A percentile compares a stretch with the other conserved stretches of the same genome.
phyloP scores from a whole-genome alignment of 1,140 invertebrate species.

The Drosophila busckii region DNA sequence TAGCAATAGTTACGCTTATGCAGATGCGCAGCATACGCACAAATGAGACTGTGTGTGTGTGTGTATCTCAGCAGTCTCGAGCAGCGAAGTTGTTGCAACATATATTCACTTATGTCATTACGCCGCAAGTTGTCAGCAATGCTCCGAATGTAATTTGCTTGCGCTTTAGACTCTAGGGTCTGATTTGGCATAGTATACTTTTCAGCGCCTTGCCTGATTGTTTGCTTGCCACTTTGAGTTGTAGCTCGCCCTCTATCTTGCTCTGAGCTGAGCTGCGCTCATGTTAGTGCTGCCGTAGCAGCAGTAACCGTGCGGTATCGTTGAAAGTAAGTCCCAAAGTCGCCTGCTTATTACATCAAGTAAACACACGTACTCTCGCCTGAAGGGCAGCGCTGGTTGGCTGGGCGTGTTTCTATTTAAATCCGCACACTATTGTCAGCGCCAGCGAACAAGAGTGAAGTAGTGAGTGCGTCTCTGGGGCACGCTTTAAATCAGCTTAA shows the following conservation, averaged over 20 bases:
- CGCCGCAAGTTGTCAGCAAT: conserved; percentile 10
- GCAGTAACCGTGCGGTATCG: too few species aligned
- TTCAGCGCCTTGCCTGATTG: conserved; percentile 51
- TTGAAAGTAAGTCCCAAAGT: conserved; percentile 60
- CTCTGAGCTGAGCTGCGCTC: not conserved
- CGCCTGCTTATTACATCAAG: conserved; percentile 61
- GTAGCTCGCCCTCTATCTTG: conserved; percentile 4
- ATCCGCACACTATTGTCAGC: conserved; percentile 58
- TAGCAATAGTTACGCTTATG: conserved; percentile 12
- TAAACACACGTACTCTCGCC: conserved; percentile 44
- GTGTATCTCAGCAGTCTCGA: conserved; percentile 1
- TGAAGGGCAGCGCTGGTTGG: not conserved
- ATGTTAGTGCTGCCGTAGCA: not conserved
- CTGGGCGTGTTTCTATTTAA: conserved; percentile 39
- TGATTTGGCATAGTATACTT: conserved; percentile 56
- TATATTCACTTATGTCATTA: conserved; percentile 34
- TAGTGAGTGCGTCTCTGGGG: conserved; percentile 41
- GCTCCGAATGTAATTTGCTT: conserved; percentile 52
- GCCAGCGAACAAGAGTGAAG: conserved; percentile 1
- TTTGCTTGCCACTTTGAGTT: conserved; percentile 40
- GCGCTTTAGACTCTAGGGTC: conserved; percentile 47
- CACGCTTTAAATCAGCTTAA: conserved; percentile 58
- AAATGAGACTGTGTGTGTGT: too few species aligned
- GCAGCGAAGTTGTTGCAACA: conserved; percentile 23
- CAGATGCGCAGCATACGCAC: not conserved